These are phyloP conservation scores for Agelastica alni DNA, from an alignment of 2,888 invertebrate species.

Conservation along the genomic window DNA sequence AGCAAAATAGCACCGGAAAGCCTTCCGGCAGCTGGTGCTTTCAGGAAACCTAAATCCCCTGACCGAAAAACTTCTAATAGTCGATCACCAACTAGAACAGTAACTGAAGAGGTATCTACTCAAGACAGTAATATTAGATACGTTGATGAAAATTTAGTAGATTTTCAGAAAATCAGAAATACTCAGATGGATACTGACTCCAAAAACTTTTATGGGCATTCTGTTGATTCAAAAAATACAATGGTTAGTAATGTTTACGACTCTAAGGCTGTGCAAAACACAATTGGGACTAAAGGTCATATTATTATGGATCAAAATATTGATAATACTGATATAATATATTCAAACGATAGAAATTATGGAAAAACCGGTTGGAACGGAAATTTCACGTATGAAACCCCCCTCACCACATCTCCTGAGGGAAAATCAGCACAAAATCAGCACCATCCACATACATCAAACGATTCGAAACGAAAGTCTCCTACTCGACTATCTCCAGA, in stretches of 20 bases:
- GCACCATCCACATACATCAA: conserved; percentile 1
- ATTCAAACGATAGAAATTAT: conserved; percentile 53
- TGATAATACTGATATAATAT: conserved; percentile 35
- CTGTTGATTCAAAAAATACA: conserved; percentile 45
- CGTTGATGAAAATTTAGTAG: conserved; percentile 46
- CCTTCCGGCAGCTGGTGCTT: conserved; percentile 9
- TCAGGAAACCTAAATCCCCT: no score
- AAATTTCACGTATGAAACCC: conserved; percentile 50
- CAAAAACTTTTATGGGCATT: conserved; percentile 51
- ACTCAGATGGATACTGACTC: conserved; percentile 45
- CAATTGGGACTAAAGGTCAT: conserved; percentile 54
- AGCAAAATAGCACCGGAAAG: conserved; percentile 1
- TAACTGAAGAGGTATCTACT: conserved; percentile 5
- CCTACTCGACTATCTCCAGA: background rate
- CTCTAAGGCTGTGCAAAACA: conserved; percentile 52
- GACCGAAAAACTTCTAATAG: no score
- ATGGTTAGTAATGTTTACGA: conserved; percentile 51
- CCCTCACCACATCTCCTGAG: conserved; percentile 24
- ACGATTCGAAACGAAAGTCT: background rate
- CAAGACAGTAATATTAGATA: conserved; percentile 16
- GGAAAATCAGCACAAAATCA: background rate
- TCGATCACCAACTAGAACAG: conserved; percentile 4
- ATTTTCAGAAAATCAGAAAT: conserved; percentile 44
- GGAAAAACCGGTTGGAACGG: conserved; percentile 57
- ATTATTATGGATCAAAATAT: conserved; percentile 59